Base-by-base conservation (phyloP, 2,888 invertebrate genomes). In the Dexiosoma caninum region DNA sequence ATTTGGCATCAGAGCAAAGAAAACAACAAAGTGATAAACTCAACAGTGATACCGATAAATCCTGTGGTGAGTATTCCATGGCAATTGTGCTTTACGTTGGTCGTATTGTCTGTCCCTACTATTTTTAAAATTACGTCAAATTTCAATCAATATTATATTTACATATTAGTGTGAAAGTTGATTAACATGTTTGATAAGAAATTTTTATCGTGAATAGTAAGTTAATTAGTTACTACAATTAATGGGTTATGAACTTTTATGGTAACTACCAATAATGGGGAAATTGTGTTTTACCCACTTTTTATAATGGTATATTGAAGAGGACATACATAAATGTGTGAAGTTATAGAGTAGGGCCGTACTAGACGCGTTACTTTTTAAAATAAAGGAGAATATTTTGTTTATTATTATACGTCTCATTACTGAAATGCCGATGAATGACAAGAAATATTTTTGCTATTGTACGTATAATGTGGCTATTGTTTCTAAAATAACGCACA, bases 1-100 rank as follows among this genome's bases (percentile, higher is more conserved):
- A 53, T 16, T 49, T 67, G 44, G 35, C 10, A 51, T 69, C 75
- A 27, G 72, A 57, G 19, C 44, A 64, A 78, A 49, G 12, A 32
- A 76, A 64, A 40, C 40, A 71, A 57, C 59, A 67, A 16, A 72
- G 16, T 21, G 12, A 40, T 32, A 67, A 64, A 46, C 46, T 9
- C 2, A 57, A 49, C 30, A 59, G 42, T 2, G 44, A 27, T 21
- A 14, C 44, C 6, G 77, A 69, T 51, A 70, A 71, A 60, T 35
- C 55, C 35, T 21, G 30, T 66, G 69, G 83, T 83, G 74, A 81
- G 83, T 74, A 12, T 23, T 55, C 7, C 23, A 37, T 57, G n/a
- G n/a, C n/a, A n/a, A n/a, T 5, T 21, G 6, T 35, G 14, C n/a
- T 37, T 57, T n/a, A 21, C 37, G 37, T 37, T 42, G 32, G 46